Evolutionary conservation across 2,888 invertebrate species (phyloP).

Genomic region (Eupithecia centaureata): DNA sequence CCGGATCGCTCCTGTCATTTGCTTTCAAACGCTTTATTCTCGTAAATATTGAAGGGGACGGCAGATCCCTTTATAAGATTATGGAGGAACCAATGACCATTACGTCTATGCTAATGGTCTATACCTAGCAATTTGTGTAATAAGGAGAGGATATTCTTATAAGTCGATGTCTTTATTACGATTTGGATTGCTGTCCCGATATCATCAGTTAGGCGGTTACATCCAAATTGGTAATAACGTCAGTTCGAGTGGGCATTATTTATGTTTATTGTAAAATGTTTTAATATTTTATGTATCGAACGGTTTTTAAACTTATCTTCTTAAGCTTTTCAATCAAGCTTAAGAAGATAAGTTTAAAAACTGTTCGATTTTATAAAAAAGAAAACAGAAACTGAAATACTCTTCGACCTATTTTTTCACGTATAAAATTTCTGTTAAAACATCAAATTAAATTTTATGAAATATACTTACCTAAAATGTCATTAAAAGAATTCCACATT

Average conservation of each 20-base stretch:
- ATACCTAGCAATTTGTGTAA: conserved; percentile 63
- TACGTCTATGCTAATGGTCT: conserved; percentile 63
- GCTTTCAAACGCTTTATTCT: conserved; percentile 67
- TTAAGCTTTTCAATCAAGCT: background rate
- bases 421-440: too few species aligned
- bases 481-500: too few species aligned
- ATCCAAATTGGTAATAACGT: background rate
- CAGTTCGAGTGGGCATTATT: background rate
- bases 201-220: background rate
- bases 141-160: conserved; percentile 45
- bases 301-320: background rate
- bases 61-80: conserved; percentile 64
- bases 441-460: too few species aligned
- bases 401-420: too few species aligned
- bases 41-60: conserved; percentile 64
- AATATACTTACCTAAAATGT: too few species aligned
- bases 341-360: background rate
- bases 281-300: background rate
- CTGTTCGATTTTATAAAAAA: too few species aligned
- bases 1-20: conserved; percentile 70
- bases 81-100: conserved; percentile 59
- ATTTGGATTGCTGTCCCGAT: conserved; percentile 45
- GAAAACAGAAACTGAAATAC: too few species aligned
- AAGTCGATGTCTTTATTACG: conserved; percentile 30
- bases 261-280: background rate